Evolutionary conservation across 2,797 vertebrate species (phyloP).

Genomic region (Anolis apletophallus): DNA sequence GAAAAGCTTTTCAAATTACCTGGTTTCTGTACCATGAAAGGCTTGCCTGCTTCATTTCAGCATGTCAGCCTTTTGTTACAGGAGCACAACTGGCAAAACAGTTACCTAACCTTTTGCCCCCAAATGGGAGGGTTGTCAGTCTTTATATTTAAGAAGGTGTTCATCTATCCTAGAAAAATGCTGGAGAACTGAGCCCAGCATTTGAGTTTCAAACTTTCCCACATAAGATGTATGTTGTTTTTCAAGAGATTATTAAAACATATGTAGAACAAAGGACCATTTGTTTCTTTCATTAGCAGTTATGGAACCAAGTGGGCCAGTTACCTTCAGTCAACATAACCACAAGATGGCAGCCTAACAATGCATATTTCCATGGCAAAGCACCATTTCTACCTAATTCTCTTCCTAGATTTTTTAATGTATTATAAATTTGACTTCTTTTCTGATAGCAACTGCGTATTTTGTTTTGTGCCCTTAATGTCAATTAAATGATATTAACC

Average conservation of each 20-base stretch:
- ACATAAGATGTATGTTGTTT: neutral
- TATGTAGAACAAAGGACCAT: neutral
- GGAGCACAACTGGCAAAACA: neutral
- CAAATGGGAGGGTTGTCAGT: neutral
- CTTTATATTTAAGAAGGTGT: neutral
- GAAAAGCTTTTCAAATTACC: neutral
- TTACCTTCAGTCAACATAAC: conserved; percentile 39
- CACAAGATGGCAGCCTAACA: conserved; percentile 66
- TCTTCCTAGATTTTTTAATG: neutral
- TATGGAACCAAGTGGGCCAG: neutral
- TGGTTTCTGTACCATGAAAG: neutral
- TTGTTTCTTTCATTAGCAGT: neutral
- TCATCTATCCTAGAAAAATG: neutral
- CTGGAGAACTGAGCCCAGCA: neutral
- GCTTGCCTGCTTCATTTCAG: neutral
- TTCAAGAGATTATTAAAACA: conserved; percentile 2
- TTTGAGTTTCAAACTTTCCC: neutral
- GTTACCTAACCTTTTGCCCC: neutral
- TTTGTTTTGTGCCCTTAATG: neutral
- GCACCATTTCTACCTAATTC: neutral
- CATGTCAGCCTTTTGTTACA: neutral
- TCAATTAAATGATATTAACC: neutral
- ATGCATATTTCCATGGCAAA: conserved; percentile 19
- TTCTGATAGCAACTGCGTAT: neutral
- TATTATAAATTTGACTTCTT: neutral